Base-by-base conservation (phyloP, 2,113 vertebrate genomes). In the Caloenas nicobarica region DNA sequence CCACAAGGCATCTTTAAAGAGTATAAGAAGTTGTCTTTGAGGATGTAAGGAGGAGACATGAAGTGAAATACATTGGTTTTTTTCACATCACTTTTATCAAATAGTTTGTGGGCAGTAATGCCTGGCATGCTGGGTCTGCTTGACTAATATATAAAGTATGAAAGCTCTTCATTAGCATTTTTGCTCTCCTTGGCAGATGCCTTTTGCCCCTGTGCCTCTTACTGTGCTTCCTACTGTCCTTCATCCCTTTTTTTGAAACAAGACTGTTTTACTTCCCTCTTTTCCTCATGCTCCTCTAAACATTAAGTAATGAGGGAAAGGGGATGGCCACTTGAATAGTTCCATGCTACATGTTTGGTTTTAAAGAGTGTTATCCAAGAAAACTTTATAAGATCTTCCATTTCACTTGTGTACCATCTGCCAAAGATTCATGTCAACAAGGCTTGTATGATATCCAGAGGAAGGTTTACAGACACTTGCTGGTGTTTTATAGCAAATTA, bases 401-500 rank as follows among this genome's bases (percentile, higher is more conserved):
- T 80, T 91, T 44, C 23, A 54, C 21, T 90, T 88, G 50, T 53
- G 34, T 81, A 65, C 33, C 57, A 90, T 88, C 91, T 97, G 66
- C 17, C 56, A 48, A 81, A 93, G 54, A 56, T 44, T 81, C 88
- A 64, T 90, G 44, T 79, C 51, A 94, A 81, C 68, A 89, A 83
- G 44, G 19, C 61, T 81, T 81, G 34, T 76, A 34, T 88, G 66
- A 93, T 91, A 88, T 70, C 29, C 78, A 65, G 24, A 26, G 42
- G 34, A 94, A 95, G 28, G 34, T n/a, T 83, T 85, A 72, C 66
- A 92, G 54, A 76, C 65, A 80, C 44, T 61, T 89, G 48, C 31
- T 91, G 31, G 16, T 85, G 82, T 89, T 94, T 91, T 73, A 70
- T 42, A 82, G 68, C 44, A 89, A 91, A 87, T 64, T 72, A 80